These are phyloP conservation scores for Leucozona laternaria DNA, from an alignment of 2,888 invertebrate genomes.

Conservation along the genomic window DNA sequence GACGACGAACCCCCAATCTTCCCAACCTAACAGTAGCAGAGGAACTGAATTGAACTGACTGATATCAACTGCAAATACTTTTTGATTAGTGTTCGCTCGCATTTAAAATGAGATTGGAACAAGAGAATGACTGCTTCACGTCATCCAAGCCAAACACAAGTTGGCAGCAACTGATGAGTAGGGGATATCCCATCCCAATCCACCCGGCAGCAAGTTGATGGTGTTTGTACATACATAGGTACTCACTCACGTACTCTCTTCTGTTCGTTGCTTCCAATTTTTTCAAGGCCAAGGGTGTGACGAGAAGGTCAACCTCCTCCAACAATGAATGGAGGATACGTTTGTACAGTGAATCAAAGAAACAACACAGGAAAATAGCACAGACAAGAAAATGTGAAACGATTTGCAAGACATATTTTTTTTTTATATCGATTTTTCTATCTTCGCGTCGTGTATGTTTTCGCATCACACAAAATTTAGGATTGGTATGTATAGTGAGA, in stretches of 20 bases:
- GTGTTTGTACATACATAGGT: slow-evolving; percentile 16
- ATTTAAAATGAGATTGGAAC: slow-evolving; percentile 42
- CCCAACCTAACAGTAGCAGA: slow-evolving; percentile 28
- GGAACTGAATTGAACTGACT: slow-evolving; percentile 47
- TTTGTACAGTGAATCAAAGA: slow-evolving; percentile 59
- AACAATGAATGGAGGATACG: slow-evolving; percentile 48
- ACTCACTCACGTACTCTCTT: slow-evolving; percentile 57
- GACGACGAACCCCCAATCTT: slow-evolving; percentile 43
- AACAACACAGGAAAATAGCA: not conserved
- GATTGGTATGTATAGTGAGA: too few relatives aligned
- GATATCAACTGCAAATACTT: slow-evolving; percentile 41
- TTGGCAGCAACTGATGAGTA: slow-evolving; percentile 24
- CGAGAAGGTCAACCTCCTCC: slow-evolving; percentile 69
- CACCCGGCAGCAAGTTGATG: slow-evolving; percentile 39
- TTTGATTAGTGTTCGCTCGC: slow-evolving; percentile 44
- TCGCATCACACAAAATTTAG: too few relatives aligned
- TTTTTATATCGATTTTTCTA: not conserved
- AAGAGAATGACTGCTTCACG: slow-evolving; percentile 36
- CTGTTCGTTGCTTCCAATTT: slow-evolving; percentile 42
- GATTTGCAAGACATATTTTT: not conserved
- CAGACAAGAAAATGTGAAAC: not conserved
- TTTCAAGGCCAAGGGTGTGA: slow-evolving; percentile 75
- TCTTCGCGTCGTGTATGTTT: too few relatives aligned
- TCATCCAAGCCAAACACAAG: slow-evolving; percentile 44
- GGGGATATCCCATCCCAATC: slow-evolving; percentile 40